phyloP scores from a whole-genome alignment of 2,797 vertebrate species.

The Myoxocephalus aenaeus region DNA sequence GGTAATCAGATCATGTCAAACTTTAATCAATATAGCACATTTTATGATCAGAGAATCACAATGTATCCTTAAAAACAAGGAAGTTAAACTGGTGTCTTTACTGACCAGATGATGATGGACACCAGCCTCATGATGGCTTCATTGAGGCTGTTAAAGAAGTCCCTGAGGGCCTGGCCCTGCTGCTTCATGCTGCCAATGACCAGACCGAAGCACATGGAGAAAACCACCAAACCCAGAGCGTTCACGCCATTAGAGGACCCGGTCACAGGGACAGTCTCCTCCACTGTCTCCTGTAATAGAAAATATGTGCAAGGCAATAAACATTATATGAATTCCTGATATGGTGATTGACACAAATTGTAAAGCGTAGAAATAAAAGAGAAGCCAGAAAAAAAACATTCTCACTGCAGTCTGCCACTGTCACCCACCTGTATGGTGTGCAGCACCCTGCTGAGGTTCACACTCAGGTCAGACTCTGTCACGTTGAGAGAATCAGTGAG shows the following conservation, averaged over 20 bases:
- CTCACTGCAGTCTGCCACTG: neutral
- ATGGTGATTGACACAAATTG: neutral
- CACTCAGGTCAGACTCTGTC: conserved; percentile 75
- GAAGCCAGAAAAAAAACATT: neutral
- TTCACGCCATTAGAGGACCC: conserved; percentile 93
- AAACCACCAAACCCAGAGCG: conserved; percentile 94
- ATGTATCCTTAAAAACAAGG: neutral
- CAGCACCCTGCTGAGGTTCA: conserved; percentile 87
- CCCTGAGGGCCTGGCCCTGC: conserved; percentile 88
- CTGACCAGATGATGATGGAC: conserved; percentile 96
- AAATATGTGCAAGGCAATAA: neutral
- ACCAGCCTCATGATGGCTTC: conserved; percentile 98
- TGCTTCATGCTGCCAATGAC: conserved; percentile 97
- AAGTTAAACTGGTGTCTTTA: conserved; percentile 15
- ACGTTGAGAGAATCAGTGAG: conserved; percentile 80
- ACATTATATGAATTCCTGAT: neutral
- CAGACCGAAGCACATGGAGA: conserved; percentile 96
- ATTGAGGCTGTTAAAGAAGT: conserved; percentile 96
- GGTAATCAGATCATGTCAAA: neutral
- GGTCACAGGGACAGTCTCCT: conserved; percentile 90
- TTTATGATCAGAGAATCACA: neutral
- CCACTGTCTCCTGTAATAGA: conserved; percentile 84
- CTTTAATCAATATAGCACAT: neutral
- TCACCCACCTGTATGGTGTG: conserved; percentile 84
- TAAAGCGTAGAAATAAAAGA: neutral